Percentiles rank a stretch among this genome's conserved stretches.
Conservation (phyloP, 2,113 vertebrate species). For the Columbina picui region DNA sequence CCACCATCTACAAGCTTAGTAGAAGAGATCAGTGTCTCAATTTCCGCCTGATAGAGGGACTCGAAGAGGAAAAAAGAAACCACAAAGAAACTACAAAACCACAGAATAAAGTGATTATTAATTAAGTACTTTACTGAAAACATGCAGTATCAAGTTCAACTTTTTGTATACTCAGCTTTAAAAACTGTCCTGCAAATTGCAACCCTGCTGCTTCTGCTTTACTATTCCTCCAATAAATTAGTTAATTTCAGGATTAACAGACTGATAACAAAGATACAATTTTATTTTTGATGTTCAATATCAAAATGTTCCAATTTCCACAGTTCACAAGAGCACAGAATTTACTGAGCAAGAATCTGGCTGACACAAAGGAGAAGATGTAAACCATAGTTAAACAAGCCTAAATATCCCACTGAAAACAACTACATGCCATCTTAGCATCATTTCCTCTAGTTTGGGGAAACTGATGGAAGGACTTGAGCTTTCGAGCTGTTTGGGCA, state of each 20-base stretch:
- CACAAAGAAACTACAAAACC: neutral
- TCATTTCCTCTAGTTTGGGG: rapidly evolving
- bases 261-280: rapidly evolving
- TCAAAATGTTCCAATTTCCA: neutral
- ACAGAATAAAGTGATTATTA: neutral
- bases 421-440: rapidly evolving
- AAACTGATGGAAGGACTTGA: rapidly evolving
- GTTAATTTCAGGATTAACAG: neutral
- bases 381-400: rapidly evolving
- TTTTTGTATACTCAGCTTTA: neutral
- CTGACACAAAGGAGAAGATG: neutral
- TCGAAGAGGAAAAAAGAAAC: neutral
- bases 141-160: neutral
- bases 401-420: rapidly evolving
- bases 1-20: neutral
- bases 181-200: neutral
- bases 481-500: neutral
- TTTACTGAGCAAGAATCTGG: neutral
- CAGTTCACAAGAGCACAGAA: neutral
- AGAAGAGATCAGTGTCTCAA: neutral
- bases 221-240: neutral
- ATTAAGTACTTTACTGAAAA: neutral
- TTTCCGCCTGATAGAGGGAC: neutral
- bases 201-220: rapidly evolving
- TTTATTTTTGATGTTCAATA: rapidly evolving